Evolutionary conservation across 2,113 vertebrate genomes (phyloP), one percentile per base, ranked within the genome.

Genomic region (Pelusios castaneus): DNA sequence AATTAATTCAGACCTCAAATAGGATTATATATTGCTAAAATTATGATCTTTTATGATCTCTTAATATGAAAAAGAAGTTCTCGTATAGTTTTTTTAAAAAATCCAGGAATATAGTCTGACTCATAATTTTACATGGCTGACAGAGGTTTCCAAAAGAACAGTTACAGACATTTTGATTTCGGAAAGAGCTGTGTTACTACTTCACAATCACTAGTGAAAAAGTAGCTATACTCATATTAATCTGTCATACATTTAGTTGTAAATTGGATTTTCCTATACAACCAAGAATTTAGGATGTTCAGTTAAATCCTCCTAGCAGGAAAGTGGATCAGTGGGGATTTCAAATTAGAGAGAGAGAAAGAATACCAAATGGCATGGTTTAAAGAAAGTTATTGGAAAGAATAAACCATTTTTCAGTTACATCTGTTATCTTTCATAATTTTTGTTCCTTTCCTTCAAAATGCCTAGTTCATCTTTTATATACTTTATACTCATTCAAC

Each of bases 321-420:
- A 77, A 88, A 93, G 47, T 34, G 51, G 51, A 52, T 84, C 84
- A 95, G 80, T 31, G 77, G 45, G 55, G 81, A 79, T 96, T 87
- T 84, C 55, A 82, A 60, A 89, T 93, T 54, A 87, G 14, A 93
- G 82, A n/a, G 25, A 31, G 89, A 90, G 60, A 82, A 17, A 85
- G 29, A 90, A 63, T 38, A 85, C n/a, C 51, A 92, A 95, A 88
- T 90, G 29, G 89, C 70, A 47, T 34, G 1, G 1, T 55, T 91
- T 95, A 76, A 95, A 96, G 82, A 19, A 93, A 92, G 88, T 86
- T 79, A 79, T 21, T 91, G 47, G n/a, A 91, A 80, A 31, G 91
- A 92, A 89, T 82, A 17, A 7, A 11, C 85, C 0, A 34, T 55
- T 87, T 93, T 94, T 54, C 27, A 7, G 1, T 91, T 73, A 84